Conservation (phyloP, 2,888 invertebrate genomes). For the Bursaphelenchus okinawaensis region DNA sequence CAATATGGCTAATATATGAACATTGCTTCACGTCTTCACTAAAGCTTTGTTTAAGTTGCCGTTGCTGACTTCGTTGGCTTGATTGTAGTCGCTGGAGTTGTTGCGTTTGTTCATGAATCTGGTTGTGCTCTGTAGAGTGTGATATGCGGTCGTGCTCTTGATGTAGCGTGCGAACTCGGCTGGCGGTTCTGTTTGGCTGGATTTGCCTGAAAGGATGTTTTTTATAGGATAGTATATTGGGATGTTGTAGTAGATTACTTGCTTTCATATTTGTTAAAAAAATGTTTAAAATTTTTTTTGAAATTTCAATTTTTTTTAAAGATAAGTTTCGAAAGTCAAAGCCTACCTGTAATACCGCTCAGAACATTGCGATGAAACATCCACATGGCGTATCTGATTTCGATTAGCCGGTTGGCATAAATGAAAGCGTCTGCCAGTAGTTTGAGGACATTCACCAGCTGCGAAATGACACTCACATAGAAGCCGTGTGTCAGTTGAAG, state of each 20-base stretch:
- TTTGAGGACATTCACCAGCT: conserved; percentile 45
- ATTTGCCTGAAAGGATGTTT: neutral
- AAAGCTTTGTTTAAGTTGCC: neutral
- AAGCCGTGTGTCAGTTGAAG: conserved; percentile 22
- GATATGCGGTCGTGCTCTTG: conserved; percentile 1
- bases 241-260: no score
- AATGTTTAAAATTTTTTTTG: no score
- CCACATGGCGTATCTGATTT: conserved; percentile 62
- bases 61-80: no score
- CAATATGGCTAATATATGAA: no score
- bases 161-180: conserved; percentile 10
- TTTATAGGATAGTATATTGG: no score
- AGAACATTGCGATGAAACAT: conserved; percentile 25
- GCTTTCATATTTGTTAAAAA: no score
- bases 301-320: no score
- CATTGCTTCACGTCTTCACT: neutral
- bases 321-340: no score
- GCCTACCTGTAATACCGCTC: conserved; percentile 24
- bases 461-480: conserved; percentile 33
- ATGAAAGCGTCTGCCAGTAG: conserved; percentile 68
- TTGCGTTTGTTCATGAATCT: neutral
- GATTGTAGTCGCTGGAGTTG: neutral
- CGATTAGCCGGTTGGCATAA: conserved; percentile 68
- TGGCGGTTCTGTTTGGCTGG: neutral
- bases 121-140: neutral